Conservation (phyloP, 2,113 vertebrate genomes). For the Ovibos moschatus region DNA sequence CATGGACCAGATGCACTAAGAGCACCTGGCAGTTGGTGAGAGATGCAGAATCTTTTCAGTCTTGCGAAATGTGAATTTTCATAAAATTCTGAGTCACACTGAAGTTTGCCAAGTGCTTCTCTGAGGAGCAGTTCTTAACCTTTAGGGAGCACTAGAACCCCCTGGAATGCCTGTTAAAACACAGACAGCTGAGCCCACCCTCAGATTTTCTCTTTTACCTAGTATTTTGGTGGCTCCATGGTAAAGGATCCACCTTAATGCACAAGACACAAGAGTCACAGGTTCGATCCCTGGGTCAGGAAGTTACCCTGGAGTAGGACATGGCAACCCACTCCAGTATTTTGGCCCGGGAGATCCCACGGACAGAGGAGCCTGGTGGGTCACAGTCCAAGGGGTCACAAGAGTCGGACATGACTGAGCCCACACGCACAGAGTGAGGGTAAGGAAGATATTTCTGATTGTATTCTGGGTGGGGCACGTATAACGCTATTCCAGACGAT, state of each 20-base stretch:
- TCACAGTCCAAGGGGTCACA: neutral
- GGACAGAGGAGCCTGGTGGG: neutral
- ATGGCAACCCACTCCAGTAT: neutral
- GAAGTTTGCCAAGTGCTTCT: neutral
- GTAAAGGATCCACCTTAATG: neutral
- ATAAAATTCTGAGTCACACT: neutral
- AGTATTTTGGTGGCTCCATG: neutral
- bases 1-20: too few species aligned
- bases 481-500: constrained; percentile 21
- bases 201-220: neutral
- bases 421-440: neutral
- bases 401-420: neutral
- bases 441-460: constrained; percentile 37
- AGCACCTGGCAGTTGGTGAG: neutral
- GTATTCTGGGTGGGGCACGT: neutral
- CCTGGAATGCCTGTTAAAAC: neutral
- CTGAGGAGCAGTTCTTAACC: neutral
- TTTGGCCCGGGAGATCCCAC: neutral
- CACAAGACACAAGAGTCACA: neutral
- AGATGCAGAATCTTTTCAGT: neutral
- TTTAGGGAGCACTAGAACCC: rapidly evolving
- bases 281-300: neutral
- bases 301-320: neutral
- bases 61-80: neutral
- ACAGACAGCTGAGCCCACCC: rapidly evolving